Percentiles rank a stretch among this genome's conserved stretches.
Evolutionary conservation across 1,140 invertebrate species (phyloP).

Genomic region (Lamellibrachia luymesi): DNA sequence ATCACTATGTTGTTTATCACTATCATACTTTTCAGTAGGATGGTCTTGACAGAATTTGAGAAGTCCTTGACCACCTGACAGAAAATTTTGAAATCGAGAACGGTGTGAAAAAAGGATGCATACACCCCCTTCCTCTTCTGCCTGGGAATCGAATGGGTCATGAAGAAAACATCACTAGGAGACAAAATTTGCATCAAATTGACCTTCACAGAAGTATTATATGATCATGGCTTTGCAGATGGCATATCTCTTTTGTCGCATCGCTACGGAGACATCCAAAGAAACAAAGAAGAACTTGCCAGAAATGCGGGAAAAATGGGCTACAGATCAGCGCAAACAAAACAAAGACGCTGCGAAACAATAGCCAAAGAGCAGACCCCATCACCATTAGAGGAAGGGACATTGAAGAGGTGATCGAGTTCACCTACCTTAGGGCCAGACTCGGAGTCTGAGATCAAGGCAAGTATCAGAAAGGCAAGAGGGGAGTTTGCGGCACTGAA

Average conservation of each 20-base stretch:
- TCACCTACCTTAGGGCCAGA: conserved; percentile 10
- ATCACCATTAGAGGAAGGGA: background rate
- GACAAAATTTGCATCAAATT: conserved; percentile 25
- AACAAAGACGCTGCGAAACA: background rate
- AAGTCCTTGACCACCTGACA: conserved; percentile 2
- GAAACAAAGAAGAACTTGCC: background rate
- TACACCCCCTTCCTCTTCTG: background rate
- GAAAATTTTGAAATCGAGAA: conserved; percentile 17
- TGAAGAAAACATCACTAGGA: conserved; percentile 24
- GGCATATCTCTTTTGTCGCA: conserved; percentile 26
- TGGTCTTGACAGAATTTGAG: conserved; percentile 16
- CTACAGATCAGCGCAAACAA: conserved; percentile 11
- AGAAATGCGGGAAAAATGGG: background rate
- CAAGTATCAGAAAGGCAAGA: conserved; percentile 7
- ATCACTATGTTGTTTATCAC: conserved; percentile 35
- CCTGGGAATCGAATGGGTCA: conserved; percentile 25
- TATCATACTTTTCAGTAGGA: conserved; percentile 23
- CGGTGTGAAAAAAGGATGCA: background rate
- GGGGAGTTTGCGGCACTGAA: background rate
- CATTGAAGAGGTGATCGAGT: conserved; percentile 10
- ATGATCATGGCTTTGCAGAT: conserved; percentile 35
- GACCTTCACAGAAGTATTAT: conserved; percentile 24
- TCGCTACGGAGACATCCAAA: background rate
- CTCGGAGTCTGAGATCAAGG: conserved; percentile 11
- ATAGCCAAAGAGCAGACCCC: background rate